Percentiles rank a stretch among this genome's conserved stretches.
These are phyloP conservation scores for Athrips mouffetella DNA, from an alignment of 2,888 invertebrate genomes.

Conservation along the genomic window DNA sequence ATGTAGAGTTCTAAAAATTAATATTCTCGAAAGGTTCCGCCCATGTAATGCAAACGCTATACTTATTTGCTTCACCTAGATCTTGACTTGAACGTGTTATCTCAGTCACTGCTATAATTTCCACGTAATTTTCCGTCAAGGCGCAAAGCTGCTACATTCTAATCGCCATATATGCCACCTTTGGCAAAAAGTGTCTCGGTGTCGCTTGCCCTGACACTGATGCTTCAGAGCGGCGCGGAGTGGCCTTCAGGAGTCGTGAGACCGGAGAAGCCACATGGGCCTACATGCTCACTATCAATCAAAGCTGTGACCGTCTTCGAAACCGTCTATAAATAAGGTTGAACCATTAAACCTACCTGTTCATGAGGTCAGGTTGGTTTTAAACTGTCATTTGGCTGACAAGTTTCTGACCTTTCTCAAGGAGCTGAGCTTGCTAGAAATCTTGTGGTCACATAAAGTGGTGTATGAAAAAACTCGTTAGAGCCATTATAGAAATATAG, in stretches of 20 bases:
- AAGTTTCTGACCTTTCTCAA: no score
- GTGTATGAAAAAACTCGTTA: no score
- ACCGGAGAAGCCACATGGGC: not conserved
- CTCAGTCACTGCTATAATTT: constrained; percentile 12
- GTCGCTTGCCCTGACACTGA: constrained; percentile 72
- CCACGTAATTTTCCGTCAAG: constrained; percentile 23
- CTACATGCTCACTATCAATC: not conserved
- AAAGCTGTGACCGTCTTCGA: not conserved
- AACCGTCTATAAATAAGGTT: not conserved
- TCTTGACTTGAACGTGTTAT: not conserved
- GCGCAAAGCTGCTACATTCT: constrained; percentile 40
- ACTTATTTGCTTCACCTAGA: constrained; percentile 6
- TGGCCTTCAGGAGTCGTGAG: constrained; percentile 37
- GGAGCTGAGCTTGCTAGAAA: no score
- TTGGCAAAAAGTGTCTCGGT: constrained; percentile 32
- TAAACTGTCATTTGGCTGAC: no score
- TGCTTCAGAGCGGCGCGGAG: constrained; percentile 52
- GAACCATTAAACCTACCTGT: no score
- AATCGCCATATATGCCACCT: constrained; percentile 34
- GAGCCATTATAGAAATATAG: no score
- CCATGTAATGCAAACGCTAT: not conserved
- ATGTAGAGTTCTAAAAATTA: no score
- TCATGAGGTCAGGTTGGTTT: constrained; percentile 1
- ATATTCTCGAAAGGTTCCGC: constrained; percentile 1
- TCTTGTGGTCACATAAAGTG: no score